These are phyloP conservation scores for Corythoichthys intestinalis DNA, from an alignment of 2,113 vertebrate genomes.

Conservation along the genomic window DNA sequence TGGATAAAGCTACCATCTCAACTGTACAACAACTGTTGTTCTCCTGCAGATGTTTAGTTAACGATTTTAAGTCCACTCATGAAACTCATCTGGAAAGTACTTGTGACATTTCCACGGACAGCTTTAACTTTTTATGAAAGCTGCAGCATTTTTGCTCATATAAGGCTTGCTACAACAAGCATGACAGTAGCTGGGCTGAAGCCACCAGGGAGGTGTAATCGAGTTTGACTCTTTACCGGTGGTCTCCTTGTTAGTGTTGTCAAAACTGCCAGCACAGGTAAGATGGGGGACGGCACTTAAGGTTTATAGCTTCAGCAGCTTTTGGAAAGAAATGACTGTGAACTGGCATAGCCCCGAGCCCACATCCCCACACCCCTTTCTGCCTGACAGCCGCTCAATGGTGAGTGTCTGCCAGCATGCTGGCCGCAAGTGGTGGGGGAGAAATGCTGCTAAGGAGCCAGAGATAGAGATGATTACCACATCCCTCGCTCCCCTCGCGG, in stretches of 20 bases:
- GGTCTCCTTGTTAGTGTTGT: constrained; percentile 73
- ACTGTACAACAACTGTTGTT: no score
- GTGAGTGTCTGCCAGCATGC: constrained; percentile 71
- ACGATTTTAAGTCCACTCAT: neutral
- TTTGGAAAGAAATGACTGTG: constrained; percentile 72
- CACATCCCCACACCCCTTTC: constrained; percentile 72
- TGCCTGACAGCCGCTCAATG: constrained; percentile 78
- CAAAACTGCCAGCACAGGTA: constrained; percentile 74
- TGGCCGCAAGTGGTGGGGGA: constrained; percentile 23
- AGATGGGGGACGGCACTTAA: constrained; percentile 73
- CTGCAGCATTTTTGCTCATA: neutral
- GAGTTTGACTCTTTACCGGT: constrained; percentile 66
- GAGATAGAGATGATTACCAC: constrained; percentile 77
- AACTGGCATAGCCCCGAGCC: constrained; percentile 66
- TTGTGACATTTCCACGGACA: neutral
- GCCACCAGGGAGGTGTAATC: constrained; percentile 60
- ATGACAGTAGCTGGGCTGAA: constrained; percentile 52
- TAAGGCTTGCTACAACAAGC: constrained; percentile 45
- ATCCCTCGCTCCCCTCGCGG: constrained; percentile 72
- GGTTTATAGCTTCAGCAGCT: constrained; percentile 74
- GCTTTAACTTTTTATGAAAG: neutral
- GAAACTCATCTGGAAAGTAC: neutral
- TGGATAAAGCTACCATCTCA: no score
- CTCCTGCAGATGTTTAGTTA: neutral
- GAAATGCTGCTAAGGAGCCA: constrained; percentile 68